These are phyloP conservation scores for Malacoctenus gilli DNA, from an alignment of 2,797 vertebrate genomes.

Conservation along the genomic window DNA sequence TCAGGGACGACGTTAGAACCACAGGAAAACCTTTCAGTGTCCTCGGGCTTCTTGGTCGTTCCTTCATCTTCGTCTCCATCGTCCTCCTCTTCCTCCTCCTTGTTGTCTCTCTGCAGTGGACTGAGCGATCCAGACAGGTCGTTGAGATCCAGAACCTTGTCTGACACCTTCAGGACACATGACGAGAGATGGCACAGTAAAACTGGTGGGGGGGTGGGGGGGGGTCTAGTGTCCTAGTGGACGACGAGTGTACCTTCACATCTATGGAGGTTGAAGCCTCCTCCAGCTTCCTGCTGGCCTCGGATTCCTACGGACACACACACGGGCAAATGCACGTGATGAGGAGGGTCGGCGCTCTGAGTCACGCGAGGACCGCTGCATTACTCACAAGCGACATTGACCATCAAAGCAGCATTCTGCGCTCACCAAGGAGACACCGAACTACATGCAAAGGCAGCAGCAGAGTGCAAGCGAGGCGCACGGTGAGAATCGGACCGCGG, in stretches of 20 bases:
- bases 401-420: constrained; percentile 1
- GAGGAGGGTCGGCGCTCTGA: neutral
- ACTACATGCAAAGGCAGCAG: constrained; percentile 29
- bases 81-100: constrained; percentile 28
- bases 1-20: too few relatives aligned
- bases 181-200: constrained; percentile 14
- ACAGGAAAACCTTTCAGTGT: too few relatives aligned
- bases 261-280: constrained; percentile 55
- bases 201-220: neutral
- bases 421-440: constrained; percentile 12
- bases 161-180: constrained; percentile 55
- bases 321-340: constrained; percentile 8
- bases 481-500: constrained; percentile 6
- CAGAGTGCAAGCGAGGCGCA: neutral
- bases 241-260: constrained; percentile 64
- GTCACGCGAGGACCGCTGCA: neutral
- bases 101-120: constrained; percentile 56
- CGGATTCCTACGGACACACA: constrained; percentile 61
- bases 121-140: constrained; percentile 62
- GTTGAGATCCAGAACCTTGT: constrained; percentile 68
- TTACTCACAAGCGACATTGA: neutral
- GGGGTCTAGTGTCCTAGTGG: neutral
- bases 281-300: constrained; percentile 46
- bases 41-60: too few relatives aligned
- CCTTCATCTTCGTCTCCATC: constrained; percentile 13